Percentiles rank a stretch among this genome's conserved stretches.
Evolutionary conservation across 30 jellyfish, hydroid and myxozoan genomes (phyloP).

Genomic region (Rhopilema esculentum): DNA sequence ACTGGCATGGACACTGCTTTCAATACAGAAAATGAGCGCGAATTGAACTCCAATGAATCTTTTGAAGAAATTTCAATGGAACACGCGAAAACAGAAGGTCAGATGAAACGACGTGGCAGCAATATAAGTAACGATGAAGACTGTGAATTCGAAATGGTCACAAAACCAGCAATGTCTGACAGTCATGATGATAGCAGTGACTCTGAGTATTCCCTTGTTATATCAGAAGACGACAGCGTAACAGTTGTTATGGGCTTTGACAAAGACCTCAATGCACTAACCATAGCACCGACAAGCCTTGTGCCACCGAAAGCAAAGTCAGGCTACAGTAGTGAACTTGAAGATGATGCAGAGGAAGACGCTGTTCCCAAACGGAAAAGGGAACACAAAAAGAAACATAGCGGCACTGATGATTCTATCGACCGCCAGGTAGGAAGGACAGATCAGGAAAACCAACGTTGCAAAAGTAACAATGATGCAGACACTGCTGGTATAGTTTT

Average conservation of each 20-base stretch:
- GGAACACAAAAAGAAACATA: not conserved
- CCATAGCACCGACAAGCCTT: conserved; percentile 8
- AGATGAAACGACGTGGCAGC: not conserved
- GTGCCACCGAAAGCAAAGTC: conserved; percentile 37
- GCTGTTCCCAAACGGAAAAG: not conserved
- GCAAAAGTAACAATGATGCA: not conserved
- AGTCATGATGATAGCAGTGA: conserved; percentile 22
- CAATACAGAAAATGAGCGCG: conserved; percentile 44
- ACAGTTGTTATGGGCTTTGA: conserved; percentile 58
- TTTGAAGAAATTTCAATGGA: conserved; percentile 45
- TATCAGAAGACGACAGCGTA: conserved; percentile 65
- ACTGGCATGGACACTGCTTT: conserved; percentile 63
- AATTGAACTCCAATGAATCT: conserved; percentile 9
- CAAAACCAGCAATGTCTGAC: conserved; percentile 46
- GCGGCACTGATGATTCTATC: not conserved
- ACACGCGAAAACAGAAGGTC: not conserved
- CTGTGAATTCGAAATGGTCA: conserved; percentile 44
- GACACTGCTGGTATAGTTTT: too few relatives aligned
- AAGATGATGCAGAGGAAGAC: conserved; percentile 48
- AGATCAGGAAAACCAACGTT: not conserved
- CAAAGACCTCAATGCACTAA: conserved; percentile 24
- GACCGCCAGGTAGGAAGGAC: not conserved
- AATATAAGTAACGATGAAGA: not conserved
- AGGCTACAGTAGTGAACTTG: conserved; percentile 70
- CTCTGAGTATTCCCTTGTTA: conserved; percentile 52